phyloP scores from a whole-genome alignment of 1,140 invertebrate genomes.

The Drosophila fuyamai region DNA sequence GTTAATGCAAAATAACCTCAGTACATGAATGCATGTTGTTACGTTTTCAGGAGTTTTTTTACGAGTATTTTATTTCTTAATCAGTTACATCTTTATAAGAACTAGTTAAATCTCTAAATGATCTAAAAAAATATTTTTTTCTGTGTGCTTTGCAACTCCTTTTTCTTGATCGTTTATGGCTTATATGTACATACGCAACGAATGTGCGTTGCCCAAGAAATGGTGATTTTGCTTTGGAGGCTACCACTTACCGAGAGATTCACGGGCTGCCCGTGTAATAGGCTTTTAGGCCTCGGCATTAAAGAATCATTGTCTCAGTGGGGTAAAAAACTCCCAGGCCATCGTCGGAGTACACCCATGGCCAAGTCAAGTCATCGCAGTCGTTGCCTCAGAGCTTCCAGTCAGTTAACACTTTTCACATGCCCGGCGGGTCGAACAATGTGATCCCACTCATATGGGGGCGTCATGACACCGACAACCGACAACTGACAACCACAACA shows the following conservation, averaged over 20 bases:
- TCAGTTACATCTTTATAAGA: background rate
- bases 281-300: conserved; percentile 56
- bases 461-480: background rate
- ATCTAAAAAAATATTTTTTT: background rate
- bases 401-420: conserved; percentile 74
- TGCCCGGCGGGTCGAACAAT: conserved; percentile 59
- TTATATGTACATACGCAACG: conserved; percentile 29
- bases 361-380: conserved; percentile 37
- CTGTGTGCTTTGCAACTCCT: background rate
- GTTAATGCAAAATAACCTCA: too few species aligned
- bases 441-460: conserved; percentile 59
- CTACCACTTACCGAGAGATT: conserved; percentile 32
- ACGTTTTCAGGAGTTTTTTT: too few species aligned
- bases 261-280: conserved; percentile 31
- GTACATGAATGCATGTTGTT: too few species aligned
- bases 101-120: background rate
- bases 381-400: conserved; percentile 22
- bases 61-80: background rate
- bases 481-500: background rate
- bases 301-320: conserved; percentile 70
- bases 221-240: conserved; percentile 23
- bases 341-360: conserved; percentile 38
- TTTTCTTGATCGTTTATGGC: conserved; percentile 18
- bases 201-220: conserved; percentile 17
- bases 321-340: conserved; percentile 45